Base-by-base conservation (phyloP, 53 echinoderm and acorn worm species). In the Astropecten irregularis region DNA sequence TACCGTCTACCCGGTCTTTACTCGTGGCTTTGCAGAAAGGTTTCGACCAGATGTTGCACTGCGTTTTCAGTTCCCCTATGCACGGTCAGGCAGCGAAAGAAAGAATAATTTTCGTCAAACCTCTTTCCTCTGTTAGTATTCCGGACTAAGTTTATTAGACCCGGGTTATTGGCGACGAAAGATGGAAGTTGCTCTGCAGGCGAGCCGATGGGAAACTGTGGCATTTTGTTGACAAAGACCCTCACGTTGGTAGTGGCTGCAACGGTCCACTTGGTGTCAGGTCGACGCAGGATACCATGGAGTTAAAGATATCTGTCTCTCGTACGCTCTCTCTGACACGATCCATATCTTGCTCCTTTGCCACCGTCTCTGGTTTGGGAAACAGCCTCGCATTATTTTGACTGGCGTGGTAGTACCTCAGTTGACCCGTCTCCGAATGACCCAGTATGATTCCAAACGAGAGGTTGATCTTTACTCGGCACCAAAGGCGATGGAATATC, bases 191-290 rank as follows among this genome's bases (percentile, higher is more conserved):
- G 7, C 19, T 55, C 15, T 0, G 3, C 21, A 7, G 55, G 22
- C 25, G 44, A 68, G 47, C 88, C 88, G 51, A 88, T 88, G 18
- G 83, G 83, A 34, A 59, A 71, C 14, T 72, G 57, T 35, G 65
- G 15, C 15, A 50, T 20, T 14, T 82, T 83, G 34, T 46, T 76
- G 48, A 83, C 55, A 30, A 33, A 72, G 42, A 64, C 52, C 6
- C 65, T 83, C 7, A 83, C 76, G 28, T 84, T 84, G 4, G 77
- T 76, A 2, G 53, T 34, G 7, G 31, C 76, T 47, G 55, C 55
- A 19, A 88, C 83, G 1, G 54, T 63, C 88, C 88, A 82, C 37
- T 73, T 82, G 15, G 88, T 65, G 40, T 73, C 54, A 9, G 88
- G 73, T 2, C 88, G 61, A 16, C 47, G 71, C 0, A 32, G 27